Evolutionary conservation across 2,113 vertebrate species (phyloP).

Genomic region (Emydocephalus ijimae): DNA sequence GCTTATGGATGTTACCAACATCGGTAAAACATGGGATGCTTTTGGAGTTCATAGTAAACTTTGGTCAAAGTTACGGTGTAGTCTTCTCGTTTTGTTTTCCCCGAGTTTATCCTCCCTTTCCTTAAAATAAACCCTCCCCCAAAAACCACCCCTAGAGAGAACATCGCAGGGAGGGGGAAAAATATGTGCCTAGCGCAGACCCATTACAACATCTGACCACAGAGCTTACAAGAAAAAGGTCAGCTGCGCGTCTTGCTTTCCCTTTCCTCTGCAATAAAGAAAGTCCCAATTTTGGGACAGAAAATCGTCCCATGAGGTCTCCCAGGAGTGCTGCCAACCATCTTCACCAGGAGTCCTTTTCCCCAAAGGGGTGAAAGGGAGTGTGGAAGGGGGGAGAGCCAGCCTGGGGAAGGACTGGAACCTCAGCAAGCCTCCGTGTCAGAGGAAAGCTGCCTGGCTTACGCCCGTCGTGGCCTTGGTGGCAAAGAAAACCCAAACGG

Average conservation of each 20-base stretch:
- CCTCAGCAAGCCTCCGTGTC: background rate
- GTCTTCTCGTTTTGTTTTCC: background rate
- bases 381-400: background rate
- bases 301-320: background rate
- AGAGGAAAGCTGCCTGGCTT: background rate
- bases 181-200: background rate
- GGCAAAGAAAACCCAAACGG: slow-evolving; percentile 12
- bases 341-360: background rate
- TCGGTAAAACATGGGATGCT: background rate
- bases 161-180: background rate
- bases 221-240: too few relatives aligned
- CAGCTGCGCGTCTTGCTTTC: too few relatives aligned
- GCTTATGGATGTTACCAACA: background rate
- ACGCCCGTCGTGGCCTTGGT: background rate
- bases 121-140: background rate
- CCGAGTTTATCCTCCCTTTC: background rate
- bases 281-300: background rate
- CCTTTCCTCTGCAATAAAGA: background rate
- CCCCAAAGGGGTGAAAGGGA: background rate
- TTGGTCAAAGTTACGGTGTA: too few relatives aligned
- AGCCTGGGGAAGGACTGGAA: background rate
- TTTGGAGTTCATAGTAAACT: background rate
- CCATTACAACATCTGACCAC: too few relatives aligned
- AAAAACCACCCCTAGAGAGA: background rate
- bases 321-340: background rate